Percentiles rank a stretch among this genome's conserved stretches.
These are phyloP conservation scores for Ibycter americanus DNA, from an alignment of 2,797 vertebrate genomes.

Conservation along the genomic window DNA sequence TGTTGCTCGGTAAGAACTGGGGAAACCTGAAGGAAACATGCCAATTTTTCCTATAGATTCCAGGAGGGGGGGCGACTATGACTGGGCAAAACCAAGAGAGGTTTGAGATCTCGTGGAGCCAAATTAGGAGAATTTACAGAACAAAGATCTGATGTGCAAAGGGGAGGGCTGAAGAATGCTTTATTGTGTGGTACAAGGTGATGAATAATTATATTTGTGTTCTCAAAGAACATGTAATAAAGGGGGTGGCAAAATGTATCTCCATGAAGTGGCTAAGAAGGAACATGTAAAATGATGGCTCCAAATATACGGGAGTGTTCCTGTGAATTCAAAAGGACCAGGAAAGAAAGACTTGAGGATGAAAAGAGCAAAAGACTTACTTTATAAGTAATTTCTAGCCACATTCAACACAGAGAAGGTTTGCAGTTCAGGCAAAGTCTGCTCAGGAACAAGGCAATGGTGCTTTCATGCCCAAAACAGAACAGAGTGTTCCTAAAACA, in stretches of 20 bases:
- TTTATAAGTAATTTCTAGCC: not conserved
- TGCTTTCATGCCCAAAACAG: not conserved
- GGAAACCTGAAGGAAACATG: not conserved
- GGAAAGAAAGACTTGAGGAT: not conserved
- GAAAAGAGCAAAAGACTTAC: not conserved
- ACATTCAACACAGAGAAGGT: not conserved
- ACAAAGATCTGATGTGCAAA: not conserved
- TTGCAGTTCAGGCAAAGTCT: not conserved
- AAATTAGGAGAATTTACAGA: not conserved
- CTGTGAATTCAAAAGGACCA: not conserved
- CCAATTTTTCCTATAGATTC: not conserved
- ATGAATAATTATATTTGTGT: not conserved
- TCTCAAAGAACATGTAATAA: not conserved
- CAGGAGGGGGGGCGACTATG: too few species aligned
- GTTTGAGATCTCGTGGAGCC: not conserved
- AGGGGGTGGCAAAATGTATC: not conserved
- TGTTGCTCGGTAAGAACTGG: not conserved
- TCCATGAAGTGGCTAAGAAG: not conserved
- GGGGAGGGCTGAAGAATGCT: not conserved
- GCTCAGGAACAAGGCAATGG: not conserved
- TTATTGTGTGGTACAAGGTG: not conserved
- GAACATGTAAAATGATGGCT: not conserved
- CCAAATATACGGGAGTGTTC: not conserved
- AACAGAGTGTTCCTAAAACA: not conserved
- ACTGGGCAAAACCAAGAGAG: not conserved